Base-by-base conservation (phyloP, 2,113 vertebrate species). In the Myiagra hebetior region DNA sequence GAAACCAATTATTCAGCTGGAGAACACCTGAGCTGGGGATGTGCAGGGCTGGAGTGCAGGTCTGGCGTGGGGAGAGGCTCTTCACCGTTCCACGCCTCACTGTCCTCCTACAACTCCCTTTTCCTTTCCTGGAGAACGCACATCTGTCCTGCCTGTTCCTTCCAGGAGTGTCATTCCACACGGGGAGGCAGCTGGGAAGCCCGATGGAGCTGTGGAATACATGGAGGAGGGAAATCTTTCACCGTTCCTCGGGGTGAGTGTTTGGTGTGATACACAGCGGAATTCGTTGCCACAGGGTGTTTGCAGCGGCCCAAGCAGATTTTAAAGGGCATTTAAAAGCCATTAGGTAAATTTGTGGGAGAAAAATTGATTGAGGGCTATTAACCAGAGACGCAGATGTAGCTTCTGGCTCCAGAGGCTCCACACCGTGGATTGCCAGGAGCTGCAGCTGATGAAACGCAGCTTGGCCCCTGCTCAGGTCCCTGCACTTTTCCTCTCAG, bases 271-370 rank as follows among this genome's bases (percentile, higher is more conserved):
- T 39, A 24, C 14, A 0, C 1, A 3, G 46, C 9, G 60, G 82
- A 85, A 90, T 87, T 41, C 13, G 0, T 35, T 21, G 50, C 91
- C 75, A 10, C 19, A 1, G 50, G 79, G n/a, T 6, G 42, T 69
- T 74, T 21, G 21, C 37, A 21, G 88, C 1, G 0, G 63, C 85
- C 35, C 20, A 11, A 35, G 68, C 3, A 64, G 59, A 16, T 57
- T 57, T 47, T 57, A 64, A 82, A 39, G 72, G 52, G 69, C 13
- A 85, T 95, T 82, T 75, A 60, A 91, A 95, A 94, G 86, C 93
- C 93, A 92, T 96, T 93, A 96, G 93, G 89, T 74, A 78, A 77
- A 94, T 95, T 37, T 74, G 86, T 33, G 91, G 89, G 60, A 85
- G 91, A 50, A 72, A 53, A 95, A 96, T 93, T 96, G 93, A 92